These are phyloP conservation scores for Rhinolophus sinicus DNA, from an alignment of 2,113 vertebrate genomes.

Conservation along the genomic window DNA sequence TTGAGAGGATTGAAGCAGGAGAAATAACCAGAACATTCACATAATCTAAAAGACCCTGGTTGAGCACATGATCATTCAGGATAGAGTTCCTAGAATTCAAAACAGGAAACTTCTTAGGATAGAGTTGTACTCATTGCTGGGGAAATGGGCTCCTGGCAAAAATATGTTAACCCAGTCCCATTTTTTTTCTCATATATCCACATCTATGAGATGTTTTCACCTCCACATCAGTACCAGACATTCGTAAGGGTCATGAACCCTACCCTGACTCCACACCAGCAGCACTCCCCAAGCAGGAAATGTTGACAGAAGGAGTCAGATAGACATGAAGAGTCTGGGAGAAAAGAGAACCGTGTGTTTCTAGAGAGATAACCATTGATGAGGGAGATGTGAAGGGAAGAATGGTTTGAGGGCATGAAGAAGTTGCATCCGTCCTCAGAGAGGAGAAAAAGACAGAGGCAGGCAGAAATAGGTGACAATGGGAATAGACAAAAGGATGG, in stretches of 20 bases:
- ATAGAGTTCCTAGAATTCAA: conserved; percentile 32
- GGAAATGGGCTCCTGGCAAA: neutral
- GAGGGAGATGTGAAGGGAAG: neutral
- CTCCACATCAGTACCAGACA: neutral
- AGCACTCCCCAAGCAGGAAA: neutral
- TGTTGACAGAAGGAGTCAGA: neutral
- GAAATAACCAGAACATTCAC: neutral
- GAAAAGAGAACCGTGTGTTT: neutral
- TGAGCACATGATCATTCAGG: neutral
- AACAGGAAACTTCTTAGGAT: neutral
- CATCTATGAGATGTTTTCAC: neutral
- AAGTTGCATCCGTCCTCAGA: neutral
- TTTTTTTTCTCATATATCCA: neutral
- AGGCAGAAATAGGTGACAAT: neutral
- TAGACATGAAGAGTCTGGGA: neutral
- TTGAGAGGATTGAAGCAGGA: neutral
- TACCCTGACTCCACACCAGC: neutral
- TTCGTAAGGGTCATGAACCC: neutral
- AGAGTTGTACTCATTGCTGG: neutral
- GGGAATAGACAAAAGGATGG: neutral
- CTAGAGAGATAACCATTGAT: neutral
- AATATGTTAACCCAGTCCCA: neutral
- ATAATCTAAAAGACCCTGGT: neutral
- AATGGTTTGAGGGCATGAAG: neutral
- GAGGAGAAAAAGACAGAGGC: neutral